phyloP scores from a whole-genome alignment of 2,797 vertebrate species.

The Pseudopleuronectes americanus region DNA sequence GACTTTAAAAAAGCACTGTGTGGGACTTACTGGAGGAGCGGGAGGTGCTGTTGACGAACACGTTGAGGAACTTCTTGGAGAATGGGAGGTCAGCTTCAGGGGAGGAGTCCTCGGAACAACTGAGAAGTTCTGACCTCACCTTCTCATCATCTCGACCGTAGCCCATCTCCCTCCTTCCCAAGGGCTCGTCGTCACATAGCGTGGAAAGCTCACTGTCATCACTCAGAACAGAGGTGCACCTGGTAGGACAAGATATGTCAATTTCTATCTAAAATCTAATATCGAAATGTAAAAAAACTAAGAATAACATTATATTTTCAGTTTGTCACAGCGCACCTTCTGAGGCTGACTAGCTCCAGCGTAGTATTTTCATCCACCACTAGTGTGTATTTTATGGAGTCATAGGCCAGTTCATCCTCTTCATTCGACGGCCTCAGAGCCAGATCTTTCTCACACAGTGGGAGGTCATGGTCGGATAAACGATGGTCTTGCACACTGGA shows the following conservation, averaged over 20 bases:
- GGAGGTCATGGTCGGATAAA: conserved; percentile 66
- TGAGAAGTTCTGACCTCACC: conserved; percentile 78
- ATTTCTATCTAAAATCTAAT: conserved; percentile 5
- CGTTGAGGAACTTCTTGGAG: conserved; percentile 99
- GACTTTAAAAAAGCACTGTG: too few relatives aligned
- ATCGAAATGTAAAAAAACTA: too few relatives aligned
- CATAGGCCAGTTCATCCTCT: conserved; percentile 92
- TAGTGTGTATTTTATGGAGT: conserved; percentile 96
- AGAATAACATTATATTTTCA: too few relatives aligned
- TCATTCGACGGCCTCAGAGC: conserved; percentile 71
- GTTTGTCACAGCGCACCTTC: conserved; percentile 75
- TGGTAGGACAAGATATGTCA: conserved; percentile 28
- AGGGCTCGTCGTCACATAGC: conserved; percentile 86
- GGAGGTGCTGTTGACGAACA: conserved; percentile 98
- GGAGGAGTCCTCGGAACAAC: conserved; percentile 92
- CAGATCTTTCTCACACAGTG: conserved; percentile 75
- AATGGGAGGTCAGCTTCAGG: conserved; percentile 96
- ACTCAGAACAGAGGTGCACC: conserved; percentile 92
- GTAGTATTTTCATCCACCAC: conserved; percentile 99
- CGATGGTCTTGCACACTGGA: conserved; percentile 78
- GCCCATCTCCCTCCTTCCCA: conserved; percentile 74
- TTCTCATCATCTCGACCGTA: conserved; percentile 69
- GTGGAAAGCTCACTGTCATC: conserved; percentile 90
- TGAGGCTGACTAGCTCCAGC: conserved; percentile 95
- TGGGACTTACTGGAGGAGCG: conserved; percentile 94